A percentile compares a stretch with the other conserved stretches of the same genome.
Conservation (phyloP, 2,113 vertebrate species). For the Nicator chloris region DNA sequence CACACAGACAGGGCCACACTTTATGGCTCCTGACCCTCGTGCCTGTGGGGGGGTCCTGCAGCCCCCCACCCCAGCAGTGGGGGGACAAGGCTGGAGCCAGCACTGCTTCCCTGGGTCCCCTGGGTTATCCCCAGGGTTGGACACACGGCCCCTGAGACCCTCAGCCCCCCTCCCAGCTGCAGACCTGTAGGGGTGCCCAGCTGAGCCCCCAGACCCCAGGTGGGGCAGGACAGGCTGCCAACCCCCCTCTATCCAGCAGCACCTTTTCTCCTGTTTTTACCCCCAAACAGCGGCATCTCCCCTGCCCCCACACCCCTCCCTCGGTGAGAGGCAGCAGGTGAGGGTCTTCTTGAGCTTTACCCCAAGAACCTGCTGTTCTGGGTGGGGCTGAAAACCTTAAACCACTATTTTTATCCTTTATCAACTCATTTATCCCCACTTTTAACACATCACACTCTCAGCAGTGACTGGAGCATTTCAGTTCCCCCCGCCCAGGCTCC, state of each 20-base stretch:
- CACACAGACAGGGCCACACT: background rate
- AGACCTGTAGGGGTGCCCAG: background rate
- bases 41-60: background rate
- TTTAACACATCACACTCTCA: too few species aligned
- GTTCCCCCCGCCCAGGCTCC: fast-evolving
- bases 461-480: fast-evolving
- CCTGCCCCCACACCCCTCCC: too few species aligned
- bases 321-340: fast-evolving
- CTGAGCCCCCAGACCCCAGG: too few species aligned
- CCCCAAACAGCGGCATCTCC: fast-evolving
- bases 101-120: fast-evolving
- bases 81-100: background rate
- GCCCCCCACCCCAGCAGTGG: background rate
- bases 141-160: background rate
- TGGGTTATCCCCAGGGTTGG: background rate
- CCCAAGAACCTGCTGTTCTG: background rate
- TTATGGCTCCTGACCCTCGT: background rate
- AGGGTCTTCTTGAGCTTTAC: background rate
- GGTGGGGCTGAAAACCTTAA: background rate
- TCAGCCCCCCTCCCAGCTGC: background rate
- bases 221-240: background rate
- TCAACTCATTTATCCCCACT: fast-evolving
- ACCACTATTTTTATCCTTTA: background rate
- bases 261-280: background rate
- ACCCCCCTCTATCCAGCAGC: background rate